A percentile compares a stretch with the other conserved stretches of the same genome.
Evolutionary conservation across 2,113 vertebrate genomes (phyloP).

Genomic region (Chaetura pelagica): DNA sequence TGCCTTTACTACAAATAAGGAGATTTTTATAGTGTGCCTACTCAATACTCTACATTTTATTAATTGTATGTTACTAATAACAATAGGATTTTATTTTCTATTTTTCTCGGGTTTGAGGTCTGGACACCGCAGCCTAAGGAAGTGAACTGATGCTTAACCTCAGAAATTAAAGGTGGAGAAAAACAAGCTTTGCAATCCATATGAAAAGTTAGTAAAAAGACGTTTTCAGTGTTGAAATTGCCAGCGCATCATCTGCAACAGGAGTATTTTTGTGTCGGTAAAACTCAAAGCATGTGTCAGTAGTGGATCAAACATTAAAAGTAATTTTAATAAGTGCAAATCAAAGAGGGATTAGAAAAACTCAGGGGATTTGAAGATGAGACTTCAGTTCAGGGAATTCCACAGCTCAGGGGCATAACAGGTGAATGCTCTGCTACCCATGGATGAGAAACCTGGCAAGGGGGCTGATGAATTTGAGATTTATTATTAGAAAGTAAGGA

Average conservation of each 20-base stretch:
- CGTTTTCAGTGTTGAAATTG: neutral
- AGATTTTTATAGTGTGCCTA: neutral
- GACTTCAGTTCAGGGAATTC: conserved; percentile 69
- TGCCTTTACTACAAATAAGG: neutral
- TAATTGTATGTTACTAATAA: neutral
- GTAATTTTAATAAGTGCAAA: conserved; percentile 75
- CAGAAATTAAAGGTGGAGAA: neutral
- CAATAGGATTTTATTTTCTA: neutral
- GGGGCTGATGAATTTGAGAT: conserved; percentile 79
- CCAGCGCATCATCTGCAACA: neutral
- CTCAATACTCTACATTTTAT: neutral
- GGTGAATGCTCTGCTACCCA: conserved; percentile 77
- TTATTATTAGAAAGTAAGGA: conserved; percentile 77
- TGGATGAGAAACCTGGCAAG: conserved; percentile 73
- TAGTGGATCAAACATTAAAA: conserved; percentile 76
- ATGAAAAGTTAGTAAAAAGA: neutral
- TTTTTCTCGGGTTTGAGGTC: neutral
- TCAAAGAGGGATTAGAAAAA: conserved; percentile 72
- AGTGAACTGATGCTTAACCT: neutral
- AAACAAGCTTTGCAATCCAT: neutral
- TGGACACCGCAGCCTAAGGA: neutral
- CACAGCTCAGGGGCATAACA: conserved; percentile 59
- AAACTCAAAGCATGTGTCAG: conserved; percentile 65
- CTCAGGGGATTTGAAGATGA: conserved; percentile 71
- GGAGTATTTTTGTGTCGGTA: conserved; percentile 26